Evolutionary conservation across 2,888 invertebrate species (phyloP), one percentile per base, ranked within the genome.

Genomic region (Agrochola litura): DNA sequence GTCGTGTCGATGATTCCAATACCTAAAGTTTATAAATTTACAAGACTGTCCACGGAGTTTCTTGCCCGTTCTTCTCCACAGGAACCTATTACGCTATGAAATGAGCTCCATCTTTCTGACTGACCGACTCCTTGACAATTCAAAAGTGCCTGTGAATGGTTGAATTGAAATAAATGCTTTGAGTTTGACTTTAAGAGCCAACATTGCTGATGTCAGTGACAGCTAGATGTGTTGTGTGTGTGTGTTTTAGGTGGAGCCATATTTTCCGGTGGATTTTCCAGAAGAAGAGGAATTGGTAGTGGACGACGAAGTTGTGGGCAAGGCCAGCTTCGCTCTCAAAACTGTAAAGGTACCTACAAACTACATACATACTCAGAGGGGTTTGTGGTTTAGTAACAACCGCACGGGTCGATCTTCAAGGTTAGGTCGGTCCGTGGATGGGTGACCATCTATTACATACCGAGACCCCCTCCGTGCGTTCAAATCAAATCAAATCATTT

Each of bases 321-420:
- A 93, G 91, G 92, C 94, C 1, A 91, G 96, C 83, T 94, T 97
- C 74, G 95, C 96, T 75, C 93, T 97, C 10, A 97, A 97, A 75
- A 95, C 96, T 68, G 97, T 97, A n/a, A 92, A 95, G 91, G 97
- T 97, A 60, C 12, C 2, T 16, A 41, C 1, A 6, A 16, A 64
- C 22, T n/a, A 14, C n/a, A 41, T 41, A 64, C 14, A 8, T 43
- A 46, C n/a, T 16, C n/a, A 12, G 14, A 64, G 9, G 16, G 41
- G 41, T 41, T 65, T 6, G n/a, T 16, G n/a, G 64, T 6, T 16
- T 9, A n/a, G 16, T 64, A 41, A 41, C 14, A 10, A 37, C 43
- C 22, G 19, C 22, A 37, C 14, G 22, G 37, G 63, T 41, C 22
- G n/a, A 64, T 41, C 22, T 41, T 64, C 22, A 64, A 41, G 12